Evolutionary conservation across 1,140 invertebrate genomes (phyloP), one percentile per base, ranked within the genome.

Genomic region (Campoletis sonorensis): DNA sequence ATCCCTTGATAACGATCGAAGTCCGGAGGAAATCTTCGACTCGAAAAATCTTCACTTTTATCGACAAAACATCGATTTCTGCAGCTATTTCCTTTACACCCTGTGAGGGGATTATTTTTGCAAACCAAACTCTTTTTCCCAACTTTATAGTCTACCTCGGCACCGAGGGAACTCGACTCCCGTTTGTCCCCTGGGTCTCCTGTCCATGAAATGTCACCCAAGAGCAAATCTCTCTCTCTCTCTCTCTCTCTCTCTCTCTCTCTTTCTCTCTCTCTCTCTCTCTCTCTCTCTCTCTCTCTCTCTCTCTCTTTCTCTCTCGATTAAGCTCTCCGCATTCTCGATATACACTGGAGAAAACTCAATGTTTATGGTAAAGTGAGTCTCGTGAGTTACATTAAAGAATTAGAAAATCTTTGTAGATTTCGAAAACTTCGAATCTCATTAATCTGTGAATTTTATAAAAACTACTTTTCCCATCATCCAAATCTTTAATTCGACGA

Each of bases 201-300:
- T 72, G 51, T 64, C 76, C 49, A 71, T 49, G 78, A 58, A 79
- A 82, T 79, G 49, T 82, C 68, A 33, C 61, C 73, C 67, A 70
- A 72, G 61, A 64, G 61, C 4, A n/a, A n/a, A n/a, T 61, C 3
- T 33, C 3, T 33, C 30, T 33, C 30, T 2, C 7, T 33, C 30
- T 33, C 30, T 4, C 30, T 33, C 30, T 33, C 40, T 45, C 40
- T 45, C 40, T 8, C n/a, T 64, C 61, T 21, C 11, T 27, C 61
- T 27, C 61, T 61, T 2, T 33, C 3, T 33, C 30, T 33, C 30
- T 2, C 7, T 33, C 30, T 33, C 30, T 4, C 30, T 33, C 30
- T 33, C 40, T 45, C 40, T 61, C 3, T 33, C 3, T 33, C 30
- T 33, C 30, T 2, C 7, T 33, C 30, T 33, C 30, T 4, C 30